A percentile compares a stretch with the other conserved stretches of the same genome.
phyloP scores from a whole-genome alignment of 2,797 vertebrate genomes.

The Pseudocheirus occidentalis region DNA sequence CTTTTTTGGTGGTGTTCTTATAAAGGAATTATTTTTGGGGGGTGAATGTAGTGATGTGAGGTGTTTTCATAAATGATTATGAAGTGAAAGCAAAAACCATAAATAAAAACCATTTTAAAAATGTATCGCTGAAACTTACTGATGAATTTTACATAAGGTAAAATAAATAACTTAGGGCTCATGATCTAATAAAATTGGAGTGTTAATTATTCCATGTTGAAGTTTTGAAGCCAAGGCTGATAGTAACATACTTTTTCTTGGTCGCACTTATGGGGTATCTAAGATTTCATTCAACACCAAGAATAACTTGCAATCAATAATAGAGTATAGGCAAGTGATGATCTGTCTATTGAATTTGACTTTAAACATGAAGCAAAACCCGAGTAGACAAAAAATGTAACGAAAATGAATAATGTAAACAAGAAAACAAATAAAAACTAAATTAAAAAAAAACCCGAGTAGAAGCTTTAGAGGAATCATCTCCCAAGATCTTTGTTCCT shows the following conservation, averaged over 20 bases:
- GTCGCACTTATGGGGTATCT: background rate
- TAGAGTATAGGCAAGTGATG: background rate
- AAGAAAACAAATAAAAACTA: no score
- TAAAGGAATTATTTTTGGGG: background rate
- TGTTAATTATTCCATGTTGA: background rate
- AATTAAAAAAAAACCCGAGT: background rate
- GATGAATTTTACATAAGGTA: background rate
- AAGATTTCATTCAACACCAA: background rate
- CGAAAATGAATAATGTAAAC: no score
- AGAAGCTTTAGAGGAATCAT: background rate
- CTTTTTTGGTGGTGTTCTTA: background rate
- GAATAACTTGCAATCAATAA: background rate
- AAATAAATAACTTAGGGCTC: slow-evolving; percentile 18
- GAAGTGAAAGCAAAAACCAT: background rate
- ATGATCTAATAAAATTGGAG: slow-evolving; percentile 19
- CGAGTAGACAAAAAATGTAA: no score
- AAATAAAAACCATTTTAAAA: background rate
- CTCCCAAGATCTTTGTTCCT: background rate
- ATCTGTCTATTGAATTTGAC: background rate
- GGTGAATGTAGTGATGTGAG: background rate
- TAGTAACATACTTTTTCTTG: background rate
- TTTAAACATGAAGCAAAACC: background rate
- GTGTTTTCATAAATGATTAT: background rate
- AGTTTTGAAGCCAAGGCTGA: background rate
- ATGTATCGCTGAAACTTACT: background rate